Percentiles rank a stretch among this genome's conserved stretches.
Evolutionary conservation across 2,888 invertebrate species (phyloP).

Genomic region (Diplazon laetatorius): DNA sequence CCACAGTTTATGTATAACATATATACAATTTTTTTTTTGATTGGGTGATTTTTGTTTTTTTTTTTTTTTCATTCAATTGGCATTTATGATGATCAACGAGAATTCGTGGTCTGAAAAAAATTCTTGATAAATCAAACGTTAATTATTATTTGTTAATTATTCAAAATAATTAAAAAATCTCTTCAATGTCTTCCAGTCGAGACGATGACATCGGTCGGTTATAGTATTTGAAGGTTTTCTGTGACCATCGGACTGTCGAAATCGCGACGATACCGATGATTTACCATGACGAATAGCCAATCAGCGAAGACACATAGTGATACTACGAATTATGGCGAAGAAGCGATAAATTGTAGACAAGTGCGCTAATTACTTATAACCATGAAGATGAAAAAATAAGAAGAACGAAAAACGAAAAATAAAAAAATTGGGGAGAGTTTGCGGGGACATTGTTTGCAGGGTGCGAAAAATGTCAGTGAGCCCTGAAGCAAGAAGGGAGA

Average conservation of each 20-base stretch:
- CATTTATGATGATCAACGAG: no score
- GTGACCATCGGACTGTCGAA: slow-evolving; percentile 37
- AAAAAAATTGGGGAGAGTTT: no score
- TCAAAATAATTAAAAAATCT: background rate
- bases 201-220: slow-evolving; percentile 1
- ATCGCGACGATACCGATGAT: slow-evolving; percentile 20
- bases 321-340: slow-evolving; percentile 62
- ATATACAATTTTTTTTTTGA: no score
- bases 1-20: no score
- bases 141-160: background rate
- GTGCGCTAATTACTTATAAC: slow-evolving; percentile 63
- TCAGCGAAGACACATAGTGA: slow-evolving; percentile 70
- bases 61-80: no score
- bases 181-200: slow-evolving; percentile 46
- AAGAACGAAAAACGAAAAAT: slow-evolving; percentile 13
- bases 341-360: slow-evolving; percentile 52
- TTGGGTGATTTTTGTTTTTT: no score
- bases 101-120: background rate
- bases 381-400: slow-evolving; percentile 22
- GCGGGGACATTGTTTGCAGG: no score
- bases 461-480: no score
- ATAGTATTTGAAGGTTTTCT: slow-evolving; percentile 38
- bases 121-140: background rate
- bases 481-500: no score
- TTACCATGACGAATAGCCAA: slow-evolving; percentile 48